Evolutionary conservation across 2,888 invertebrate species (phyloP).

Genomic region (Nephrotoma guestfalica): DNA sequence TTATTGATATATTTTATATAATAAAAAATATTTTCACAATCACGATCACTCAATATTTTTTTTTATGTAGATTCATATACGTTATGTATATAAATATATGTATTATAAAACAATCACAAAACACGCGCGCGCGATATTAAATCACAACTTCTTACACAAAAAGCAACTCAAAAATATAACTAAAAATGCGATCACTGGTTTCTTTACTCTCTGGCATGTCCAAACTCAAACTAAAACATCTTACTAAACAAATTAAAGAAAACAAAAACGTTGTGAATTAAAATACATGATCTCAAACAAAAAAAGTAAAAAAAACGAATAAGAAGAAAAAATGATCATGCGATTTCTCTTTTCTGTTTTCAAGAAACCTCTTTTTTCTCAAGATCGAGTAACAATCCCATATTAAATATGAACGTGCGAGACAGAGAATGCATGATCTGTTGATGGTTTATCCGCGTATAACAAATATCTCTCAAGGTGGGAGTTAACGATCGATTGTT

Average conservation of each 20-base stretch:
- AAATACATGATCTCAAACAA: not conserved
- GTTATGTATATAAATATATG: not conserved
- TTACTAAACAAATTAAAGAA: not conserved
- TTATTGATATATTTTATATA: not conserved
- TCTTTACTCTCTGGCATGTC: not conserved
- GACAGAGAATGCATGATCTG: not conserved
- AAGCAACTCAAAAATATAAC: not conserved
- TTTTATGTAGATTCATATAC: not conserved
- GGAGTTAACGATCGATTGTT: not conserved
- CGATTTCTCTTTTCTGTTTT: not conserved
- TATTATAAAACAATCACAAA: not conserved
- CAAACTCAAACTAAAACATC: conserved; percentile 2
- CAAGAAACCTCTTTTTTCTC: not conserved
- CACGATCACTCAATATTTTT: not conserved
- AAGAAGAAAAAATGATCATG: not conserved
- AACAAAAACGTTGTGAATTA: not conserved
- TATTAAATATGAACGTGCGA: not conserved
- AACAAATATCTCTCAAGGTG: not conserved
- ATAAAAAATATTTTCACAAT: not conserved
- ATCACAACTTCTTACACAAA: not conserved
- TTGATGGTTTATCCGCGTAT: not conserved
- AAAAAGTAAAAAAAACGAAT: not conserved
- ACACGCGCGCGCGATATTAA: not conserved
- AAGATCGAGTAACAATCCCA: not conserved
- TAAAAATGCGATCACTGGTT: not conserved